Evolutionary conservation across 2,113 vertebrate genomes (phyloP).

Genomic region (Sorex araneus): DNA sequence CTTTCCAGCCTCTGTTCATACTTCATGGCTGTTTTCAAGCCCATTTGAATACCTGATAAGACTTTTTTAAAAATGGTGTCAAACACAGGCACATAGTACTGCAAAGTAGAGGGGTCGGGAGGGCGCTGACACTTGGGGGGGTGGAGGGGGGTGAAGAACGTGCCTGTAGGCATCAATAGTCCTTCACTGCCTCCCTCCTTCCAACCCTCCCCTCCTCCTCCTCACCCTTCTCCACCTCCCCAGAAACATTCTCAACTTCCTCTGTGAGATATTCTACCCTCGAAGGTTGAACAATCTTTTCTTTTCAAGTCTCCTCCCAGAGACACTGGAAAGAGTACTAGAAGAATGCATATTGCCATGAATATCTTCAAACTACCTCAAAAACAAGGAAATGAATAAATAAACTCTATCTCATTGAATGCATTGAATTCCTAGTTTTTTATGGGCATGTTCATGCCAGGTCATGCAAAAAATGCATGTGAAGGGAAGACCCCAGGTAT

Average conservation of each 20-base stretch:
- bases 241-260: not conserved
- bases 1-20: not conserved
- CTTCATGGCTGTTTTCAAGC: not conserved
- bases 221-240: too few species aligned
- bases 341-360: not conserved
- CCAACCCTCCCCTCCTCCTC: too few species aligned
- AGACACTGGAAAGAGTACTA: not conserved
- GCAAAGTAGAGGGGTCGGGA: not conserved
- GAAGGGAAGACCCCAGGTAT: not conserved
- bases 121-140: not conserved
- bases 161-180: accelerated
- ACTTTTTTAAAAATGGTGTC: not conserved
- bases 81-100: not conserved
- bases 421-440: too few species aligned
- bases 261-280: not conserved
- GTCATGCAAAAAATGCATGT: not conserved
- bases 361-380: not conserved
- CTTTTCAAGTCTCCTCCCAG: not conserved
- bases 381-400: not conserved
- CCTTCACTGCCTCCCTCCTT: not conserved
- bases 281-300: not conserved
- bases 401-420: not conserved
- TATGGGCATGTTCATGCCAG: too few species aligned
- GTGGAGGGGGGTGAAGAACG: not conserved
- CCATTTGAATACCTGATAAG: not conserved